These are phyloP conservation scores for Synchiropus splendidus DNA, from an alignment of 2,113 vertebrate genomes.

Conservation along the genomic window DNA sequence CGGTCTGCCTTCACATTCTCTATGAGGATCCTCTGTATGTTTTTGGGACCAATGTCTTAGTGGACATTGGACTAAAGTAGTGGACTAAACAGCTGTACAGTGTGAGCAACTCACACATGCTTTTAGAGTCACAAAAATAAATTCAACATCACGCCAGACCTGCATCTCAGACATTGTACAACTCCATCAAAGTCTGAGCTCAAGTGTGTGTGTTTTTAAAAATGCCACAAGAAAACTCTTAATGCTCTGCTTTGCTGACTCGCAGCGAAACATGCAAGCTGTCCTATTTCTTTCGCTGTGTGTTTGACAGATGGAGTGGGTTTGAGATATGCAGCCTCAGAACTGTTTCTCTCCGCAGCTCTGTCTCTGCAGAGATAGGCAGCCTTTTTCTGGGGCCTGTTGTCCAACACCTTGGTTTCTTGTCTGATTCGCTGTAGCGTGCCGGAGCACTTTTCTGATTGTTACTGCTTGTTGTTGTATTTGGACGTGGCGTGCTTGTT, in stretches of 20 bases:
- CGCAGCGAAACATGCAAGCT: conserved; percentile 26
- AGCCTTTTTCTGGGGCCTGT: conserved; percentile 23
- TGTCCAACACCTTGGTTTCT: conserved; percentile 21
- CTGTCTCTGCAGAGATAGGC: conserved; percentile 15
- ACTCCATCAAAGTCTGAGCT: conserved; percentile 36
- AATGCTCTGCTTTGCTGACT: conserved; percentile 36
- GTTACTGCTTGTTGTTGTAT: conserved; percentile 15
- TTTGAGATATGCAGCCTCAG: conserved; percentile 11
- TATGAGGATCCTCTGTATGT: no score
- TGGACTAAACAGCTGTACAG: no score
- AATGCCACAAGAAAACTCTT: conserved; percentile 37
- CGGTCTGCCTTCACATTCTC: no score
- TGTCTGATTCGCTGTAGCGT: conserved; percentile 24
- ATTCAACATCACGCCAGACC: conserved; percentile 19
- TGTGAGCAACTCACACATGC: no score
- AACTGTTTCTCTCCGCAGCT: conserved; percentile 25
- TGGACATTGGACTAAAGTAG: no score
- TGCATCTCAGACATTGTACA: conserved; percentile 30
- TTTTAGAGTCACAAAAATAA: no score
- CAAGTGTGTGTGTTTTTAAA: conserved; percentile 28
- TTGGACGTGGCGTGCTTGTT: conserved; percentile 11
- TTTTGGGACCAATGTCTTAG: no score
- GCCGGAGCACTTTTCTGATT: conserved; percentile 20
- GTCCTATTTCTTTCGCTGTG: conserved; percentile 21
- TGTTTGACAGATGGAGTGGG: conserved; percentile 22